Percentiles rank a stretch among this genome's conserved stretches.
These are phyloP conservation scores for Nipponia nippon DNA, from an alignment of 2,113 vertebrate genomes.

Conservation along the genomic window DNA sequence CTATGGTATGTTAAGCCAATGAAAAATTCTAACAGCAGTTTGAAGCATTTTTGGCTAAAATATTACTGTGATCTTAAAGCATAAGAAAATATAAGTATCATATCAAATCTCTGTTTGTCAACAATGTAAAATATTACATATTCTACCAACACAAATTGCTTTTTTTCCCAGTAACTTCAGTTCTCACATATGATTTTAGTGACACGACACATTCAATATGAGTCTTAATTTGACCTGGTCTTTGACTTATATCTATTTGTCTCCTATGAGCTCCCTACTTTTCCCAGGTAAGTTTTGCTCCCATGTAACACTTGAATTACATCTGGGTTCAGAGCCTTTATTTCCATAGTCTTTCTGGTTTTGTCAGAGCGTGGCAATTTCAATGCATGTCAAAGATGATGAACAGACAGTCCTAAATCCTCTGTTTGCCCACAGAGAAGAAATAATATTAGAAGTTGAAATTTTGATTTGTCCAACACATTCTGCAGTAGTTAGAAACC, in stretches of 20 bases:
- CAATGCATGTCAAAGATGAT: neutral
- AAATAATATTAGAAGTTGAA: neutral
- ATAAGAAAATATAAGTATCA: neutral
- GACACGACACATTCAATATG: neutral
- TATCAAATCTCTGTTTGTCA: neutral
- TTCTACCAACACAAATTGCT: neutral
- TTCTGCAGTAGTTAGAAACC: neutral
- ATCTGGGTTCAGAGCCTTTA: neutral
- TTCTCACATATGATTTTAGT: neutral
- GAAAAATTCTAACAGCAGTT: slow-evolving; percentile 49
- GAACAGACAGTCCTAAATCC: neutral
- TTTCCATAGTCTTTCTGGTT: neutral
- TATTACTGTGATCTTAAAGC: neutral
- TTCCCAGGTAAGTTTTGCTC: neutral
- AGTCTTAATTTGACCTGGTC: neutral
- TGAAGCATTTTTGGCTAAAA: slow-evolving; percentile 25
- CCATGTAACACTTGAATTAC: neutral
- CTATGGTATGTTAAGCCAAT: slow-evolving; percentile 31
- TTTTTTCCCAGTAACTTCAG: neutral
- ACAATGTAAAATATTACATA: neutral
- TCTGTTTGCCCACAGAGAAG: neutral
- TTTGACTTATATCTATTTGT: neutral
- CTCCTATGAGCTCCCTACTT: neutral
- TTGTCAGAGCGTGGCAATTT: neutral
- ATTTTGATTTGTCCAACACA: neutral